Evolutionary conservation across 2,797 vertebrate species (phyloP), one percentile per base, ranked within the genome.

Genomic region (Pempheris klunzingeri): DNA sequence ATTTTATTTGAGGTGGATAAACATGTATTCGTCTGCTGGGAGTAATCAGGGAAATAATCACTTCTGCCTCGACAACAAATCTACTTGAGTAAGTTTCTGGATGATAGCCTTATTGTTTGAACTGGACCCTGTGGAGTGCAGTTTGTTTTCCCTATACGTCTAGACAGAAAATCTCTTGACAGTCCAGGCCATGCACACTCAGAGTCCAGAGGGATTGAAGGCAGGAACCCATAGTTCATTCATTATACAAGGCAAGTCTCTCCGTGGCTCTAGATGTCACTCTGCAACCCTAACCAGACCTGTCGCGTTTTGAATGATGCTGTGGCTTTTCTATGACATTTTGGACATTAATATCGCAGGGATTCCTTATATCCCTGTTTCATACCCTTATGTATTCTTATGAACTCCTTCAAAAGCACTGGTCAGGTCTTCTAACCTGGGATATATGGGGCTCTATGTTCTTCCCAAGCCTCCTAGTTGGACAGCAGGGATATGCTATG

Each of bases 291-390:
- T 71, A 77, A 82, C 66, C 72, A 75, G 80, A 69, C 71, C 77
- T 64, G 49, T 55, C 9, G 34, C 61, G 22, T 81, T 89, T 72
- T 83, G 71, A 88, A 88, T 73, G 85, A 87, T 82, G 81, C 80
- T 1, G 1, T 79, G 78, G 87, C 87, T 91, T 93, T 90, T 80
- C 84, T 76, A 22, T 93, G 93, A 92, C 93, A 94, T 94, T 94
- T 92, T 88, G 90, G 92, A 92, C 92, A 92, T 93, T 90, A 91
- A 93, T 92, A 92, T 92, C 91, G 87, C 84, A 92, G 84, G 67
- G 90, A 93, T 90, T 90, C 71, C 82, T 83, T 78, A 84, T 81
- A 90, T 90, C 88, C 74, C 38, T 30, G 59, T 70, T 69, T 69
- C 69, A 69, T 70, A 81, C 71, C 83, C 52, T 82, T 72, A 69